Conservation (phyloP, 1,140 invertebrate genomes). For the Rhopalosiphum maidis region DNA sequence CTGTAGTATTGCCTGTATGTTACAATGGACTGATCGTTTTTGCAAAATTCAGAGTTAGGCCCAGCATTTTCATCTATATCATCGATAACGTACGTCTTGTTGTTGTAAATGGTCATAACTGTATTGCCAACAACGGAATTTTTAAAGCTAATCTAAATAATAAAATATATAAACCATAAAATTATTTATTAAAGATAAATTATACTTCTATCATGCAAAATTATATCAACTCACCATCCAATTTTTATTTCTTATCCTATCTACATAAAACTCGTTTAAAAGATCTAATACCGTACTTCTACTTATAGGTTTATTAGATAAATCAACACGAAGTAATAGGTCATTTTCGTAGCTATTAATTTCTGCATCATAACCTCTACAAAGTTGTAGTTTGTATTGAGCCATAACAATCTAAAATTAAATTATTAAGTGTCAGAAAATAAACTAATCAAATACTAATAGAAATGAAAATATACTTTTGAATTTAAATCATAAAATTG, state of each 20-base stretch:
- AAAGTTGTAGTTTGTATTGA: constrained; percentile 69
- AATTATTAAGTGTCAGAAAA: too few relatives aligned
- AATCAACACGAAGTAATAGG: constrained; percentile 76
- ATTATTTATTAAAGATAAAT: background rate
- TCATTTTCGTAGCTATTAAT: constrained; percentile 78
- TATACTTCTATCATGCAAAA: background rate
- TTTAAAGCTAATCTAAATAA: constrained; percentile 56
- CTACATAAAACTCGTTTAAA: background rate
- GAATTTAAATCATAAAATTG: constrained; percentile 79
- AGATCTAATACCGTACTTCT: too few relatives aligned
- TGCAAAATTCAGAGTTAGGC: constrained; percentile 74
- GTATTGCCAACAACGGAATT: constrained; percentile 61
- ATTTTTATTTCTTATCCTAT: constrained; percentile 8
- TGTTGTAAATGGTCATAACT: constrained; percentile 85
- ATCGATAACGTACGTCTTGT: constrained; percentile 78
- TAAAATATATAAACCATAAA: background rate
- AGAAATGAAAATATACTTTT: too few relatives aligned
- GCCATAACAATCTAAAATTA: constrained; percentile 62
- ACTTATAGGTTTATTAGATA: too few relatives aligned
- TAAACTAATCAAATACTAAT: too few relatives aligned
- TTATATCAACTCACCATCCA: constrained; percentile 46
- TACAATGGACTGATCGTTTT: constrained; percentile 67
- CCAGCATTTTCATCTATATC: constrained; percentile 79
- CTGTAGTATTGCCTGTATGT: constrained; percentile 83
- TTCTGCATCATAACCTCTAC: constrained; percentile 80